These are phyloP conservation scores for Hemithea aestivaria DNA, from an alignment of 2,888 invertebrate species.

Conservation along the genomic window DNA sequence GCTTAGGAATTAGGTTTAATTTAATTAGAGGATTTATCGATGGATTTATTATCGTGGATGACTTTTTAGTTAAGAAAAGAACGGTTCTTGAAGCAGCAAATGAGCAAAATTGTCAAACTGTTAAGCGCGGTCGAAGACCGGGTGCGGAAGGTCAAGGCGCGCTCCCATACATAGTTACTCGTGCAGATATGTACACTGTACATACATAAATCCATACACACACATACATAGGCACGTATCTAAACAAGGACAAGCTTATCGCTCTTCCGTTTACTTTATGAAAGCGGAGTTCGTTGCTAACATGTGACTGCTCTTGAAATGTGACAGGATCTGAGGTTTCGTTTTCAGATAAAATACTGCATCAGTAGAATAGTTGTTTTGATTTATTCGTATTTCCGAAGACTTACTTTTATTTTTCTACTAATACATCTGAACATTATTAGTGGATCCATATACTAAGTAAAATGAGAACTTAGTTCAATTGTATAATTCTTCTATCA, in stretches of 20 bases:
- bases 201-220: conserved; percentile 37
- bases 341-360: too few relatives aligned
- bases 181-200: conserved; percentile 24
- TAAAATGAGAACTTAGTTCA: too few relatives aligned
- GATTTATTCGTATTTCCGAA: too few relatives aligned
- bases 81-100: conserved; percentile 18
- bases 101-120: conserved; percentile 27
- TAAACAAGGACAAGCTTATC: conserved; percentile 50
- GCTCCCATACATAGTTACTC: conserved; percentile 24
- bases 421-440: too few relatives aligned
- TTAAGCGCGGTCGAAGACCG: conserved; percentile 53
- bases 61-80: too few relatives aligned
- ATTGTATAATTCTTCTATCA: too few relatives aligned
- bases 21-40: too few relatives aligned
- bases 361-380: too few relatives aligned
- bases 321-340: conserved; percentile 14
- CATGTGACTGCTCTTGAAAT: conserved; percentile 17
- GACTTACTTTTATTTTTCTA: too few relatives aligned
- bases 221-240: conserved; percentile 34
- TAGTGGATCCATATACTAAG: too few relatives aligned
- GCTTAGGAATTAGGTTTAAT: too few relatives aligned
- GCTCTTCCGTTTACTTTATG: conserved; percentile 52
- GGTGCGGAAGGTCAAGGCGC: conserved; percentile 59
- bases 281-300: conserved; percentile 40
- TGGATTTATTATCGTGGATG: too few relatives aligned